phyloP scores from a whole-genome alignment of 2,113 vertebrate genomes.

The Zosterops lateralis region DNA sequence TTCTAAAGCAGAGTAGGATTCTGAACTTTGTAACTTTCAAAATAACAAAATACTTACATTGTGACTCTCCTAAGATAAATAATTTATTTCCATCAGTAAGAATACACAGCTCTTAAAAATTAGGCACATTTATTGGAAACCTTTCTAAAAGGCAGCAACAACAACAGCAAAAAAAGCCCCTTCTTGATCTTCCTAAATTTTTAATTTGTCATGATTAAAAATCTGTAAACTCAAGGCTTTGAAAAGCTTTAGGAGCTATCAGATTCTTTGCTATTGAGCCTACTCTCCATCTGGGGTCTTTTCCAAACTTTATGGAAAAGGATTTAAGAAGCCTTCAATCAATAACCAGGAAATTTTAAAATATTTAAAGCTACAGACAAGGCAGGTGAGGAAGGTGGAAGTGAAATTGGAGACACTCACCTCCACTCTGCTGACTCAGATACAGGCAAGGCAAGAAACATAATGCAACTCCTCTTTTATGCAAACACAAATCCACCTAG shows the following conservation, averaged over 20 bases:
- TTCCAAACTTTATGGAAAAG: neutral
- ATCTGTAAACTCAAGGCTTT: neutral
- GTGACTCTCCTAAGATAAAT: neutral
- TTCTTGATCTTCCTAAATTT: neutral
- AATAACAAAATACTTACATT: neutral
- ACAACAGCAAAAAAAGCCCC: neutral
- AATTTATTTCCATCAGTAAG: neutral
- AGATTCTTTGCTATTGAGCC: neutral
- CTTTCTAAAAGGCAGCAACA: neutral
- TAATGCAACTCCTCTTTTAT: neutral
- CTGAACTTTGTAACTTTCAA: neutral
- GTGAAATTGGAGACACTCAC: neutral
- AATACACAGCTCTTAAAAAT: neutral
- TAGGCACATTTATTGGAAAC: neutral
- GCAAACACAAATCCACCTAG: neutral
- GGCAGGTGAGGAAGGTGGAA: neutral
- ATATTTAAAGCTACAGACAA: neutral
- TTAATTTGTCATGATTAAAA: neutral
- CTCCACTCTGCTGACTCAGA: neutral
- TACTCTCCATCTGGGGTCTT: neutral
- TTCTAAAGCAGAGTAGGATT: neutral
- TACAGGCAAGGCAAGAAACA: neutral
- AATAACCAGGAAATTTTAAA: neutral
- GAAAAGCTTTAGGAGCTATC: neutral
- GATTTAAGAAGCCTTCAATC: neutral